A percentile compares a stretch with the other conserved stretches of the same genome.
These are phyloP conservation scores for Zaprionus camerounensis DNA, from an alignment of 1,140 invertebrate species.

Conservation along the genomic window DNA sequence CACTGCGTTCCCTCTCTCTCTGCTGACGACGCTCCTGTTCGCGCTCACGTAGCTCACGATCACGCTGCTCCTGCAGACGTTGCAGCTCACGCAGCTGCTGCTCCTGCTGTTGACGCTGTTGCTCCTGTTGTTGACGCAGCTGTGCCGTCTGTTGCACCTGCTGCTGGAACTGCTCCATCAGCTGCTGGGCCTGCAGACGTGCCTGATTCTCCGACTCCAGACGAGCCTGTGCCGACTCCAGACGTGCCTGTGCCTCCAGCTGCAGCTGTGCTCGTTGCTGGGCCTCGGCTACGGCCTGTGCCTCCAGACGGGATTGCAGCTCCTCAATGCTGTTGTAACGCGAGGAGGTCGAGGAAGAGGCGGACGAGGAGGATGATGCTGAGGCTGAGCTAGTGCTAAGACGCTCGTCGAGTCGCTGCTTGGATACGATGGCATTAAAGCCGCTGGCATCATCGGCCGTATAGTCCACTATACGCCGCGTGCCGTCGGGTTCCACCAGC, in stretches of 20 bases:
- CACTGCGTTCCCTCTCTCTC: constrained; percentile 35
- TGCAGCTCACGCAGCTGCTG: constrained; percentile 69
- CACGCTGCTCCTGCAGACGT: constrained; percentile 50
- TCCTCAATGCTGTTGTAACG: constrained; percentile 78
- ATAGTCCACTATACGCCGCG: constrained; percentile 85
- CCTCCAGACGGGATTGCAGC: constrained; percentile 72
- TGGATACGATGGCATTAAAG: constrained; percentile 86
- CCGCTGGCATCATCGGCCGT: constrained; percentile 85
- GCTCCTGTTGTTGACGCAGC: constrained; percentile 73
- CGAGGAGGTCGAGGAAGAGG: constrained; percentile 41
- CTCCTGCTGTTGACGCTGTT: constrained; percentile 50
- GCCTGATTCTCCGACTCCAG: constrained; percentile 71
- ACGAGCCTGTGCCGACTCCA: constrained; percentile 61
- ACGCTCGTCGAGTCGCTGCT: constrained; percentile 84
- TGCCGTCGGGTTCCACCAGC: constrained; percentile 87
- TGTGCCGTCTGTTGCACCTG: constrained; percentile 72
- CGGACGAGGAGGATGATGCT: constrained; percentile 7
- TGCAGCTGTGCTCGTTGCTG: constrained; percentile 65
- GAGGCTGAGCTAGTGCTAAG: constrained; percentile 27
- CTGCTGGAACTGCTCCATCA: constrained; percentile 82
- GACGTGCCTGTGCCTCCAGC: constrained; percentile 62
- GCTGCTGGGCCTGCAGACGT: constrained; percentile 72
- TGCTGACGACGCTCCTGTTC: constrained; percentile 53
- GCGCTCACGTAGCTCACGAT: constrained; percentile 52
- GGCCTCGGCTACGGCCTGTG: constrained; percentile 65